phyloP scores from a whole-genome alignment of 2,888 invertebrate genomes.

The Agrypnus murinus region DNA sequence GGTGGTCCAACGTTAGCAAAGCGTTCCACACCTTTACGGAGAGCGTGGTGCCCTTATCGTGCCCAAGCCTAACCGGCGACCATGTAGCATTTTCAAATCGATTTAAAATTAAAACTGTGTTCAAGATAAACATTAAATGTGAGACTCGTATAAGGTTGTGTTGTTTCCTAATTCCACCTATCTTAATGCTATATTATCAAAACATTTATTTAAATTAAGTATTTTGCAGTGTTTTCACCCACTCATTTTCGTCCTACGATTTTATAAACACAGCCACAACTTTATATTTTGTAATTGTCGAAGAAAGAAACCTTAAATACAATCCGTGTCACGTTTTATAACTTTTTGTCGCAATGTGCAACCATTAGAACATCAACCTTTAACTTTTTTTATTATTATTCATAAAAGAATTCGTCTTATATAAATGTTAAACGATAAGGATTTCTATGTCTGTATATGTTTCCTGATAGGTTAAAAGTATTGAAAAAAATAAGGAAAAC shows the following conservation, averaged over 20 bases:
- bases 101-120: conserved; percentile 72
- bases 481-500: no score
- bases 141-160: conserved; percentile 56
- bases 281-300: conserved; percentile 38
- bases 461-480: no score
- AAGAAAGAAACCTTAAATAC: conserved; percentile 27
- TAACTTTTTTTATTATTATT: no score
- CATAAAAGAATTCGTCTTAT: no score
- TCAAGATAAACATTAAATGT: conserved; percentile 62
- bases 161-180: conserved; percentile 63
- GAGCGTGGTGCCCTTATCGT: conserved; percentile 62
- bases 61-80: conserved; percentile 63
- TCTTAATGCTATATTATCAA: conserved; percentile 69
- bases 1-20: conserved; percentile 55
- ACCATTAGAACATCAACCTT: conserved; percentile 32
- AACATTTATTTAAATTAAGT: conserved; percentile 66
- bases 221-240: conserved; percentile 68
- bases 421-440: no score
- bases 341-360: conserved; percentile 32
- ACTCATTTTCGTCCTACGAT: conserved; percentile 58
- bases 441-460: no score
- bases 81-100: conserved; percentile 69
- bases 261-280: conserved; percentile 25
- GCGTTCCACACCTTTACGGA: conserved; percentile 46
- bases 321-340: conserved; percentile 34